Percentiles rank a stretch among this genome's conserved stretches.
These are phyloP conservation scores for Acleris sparsana DNA, from an alignment of 2,888 invertebrate genomes.

Conservation along the genomic window DNA sequence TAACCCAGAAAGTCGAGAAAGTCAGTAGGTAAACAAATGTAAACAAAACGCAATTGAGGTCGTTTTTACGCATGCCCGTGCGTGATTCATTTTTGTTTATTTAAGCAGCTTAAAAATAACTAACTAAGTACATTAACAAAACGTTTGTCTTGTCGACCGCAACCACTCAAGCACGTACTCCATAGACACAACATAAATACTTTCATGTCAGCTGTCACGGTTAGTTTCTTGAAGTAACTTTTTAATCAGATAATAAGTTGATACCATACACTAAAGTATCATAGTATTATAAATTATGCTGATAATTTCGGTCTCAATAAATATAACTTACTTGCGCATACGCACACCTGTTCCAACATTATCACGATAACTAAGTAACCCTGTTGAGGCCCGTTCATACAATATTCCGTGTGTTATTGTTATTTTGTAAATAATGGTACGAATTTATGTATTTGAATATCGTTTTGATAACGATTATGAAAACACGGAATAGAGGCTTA, in stretches of 20 bases:
- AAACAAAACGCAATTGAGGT: constrained; percentile 52
- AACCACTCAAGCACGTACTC: constrained; percentile 16
- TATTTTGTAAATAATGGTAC: constrained; percentile 50
- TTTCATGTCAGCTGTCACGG: constrained; percentile 24
- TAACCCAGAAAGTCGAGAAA: constrained; percentile 42
- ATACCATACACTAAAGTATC: constrained; percentile 24
- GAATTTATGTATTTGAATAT: constrained; percentile 23
- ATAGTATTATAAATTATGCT: constrained; percentile 38
- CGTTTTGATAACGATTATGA: neutral
- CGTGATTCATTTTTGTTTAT: constrained; percentile 52
- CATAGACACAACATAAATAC: constrained; percentile 14
- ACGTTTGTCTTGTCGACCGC: constrained; percentile 28
- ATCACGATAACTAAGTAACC: constrained; percentile 51
- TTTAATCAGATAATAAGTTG: constrained; percentile 16
- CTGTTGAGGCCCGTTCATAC: constrained; percentile 58
- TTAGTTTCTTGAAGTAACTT: constrained; percentile 9
- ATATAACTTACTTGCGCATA: constrained; percentile 53
- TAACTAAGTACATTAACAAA: constrained; percentile 30
- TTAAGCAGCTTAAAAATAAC: constrained; percentile 42
- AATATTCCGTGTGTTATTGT: constrained; percentile 39
- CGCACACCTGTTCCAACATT: constrained; percentile 65
- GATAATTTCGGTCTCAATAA: constrained; percentile 65
- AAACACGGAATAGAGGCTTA: neutral
- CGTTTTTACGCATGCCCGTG: constrained; percentile 56
- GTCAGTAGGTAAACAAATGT: constrained; percentile 47